Evolutionary conservation across 1,140 invertebrate species (phyloP).

Genomic region (Drosophila takahashii): DNA sequence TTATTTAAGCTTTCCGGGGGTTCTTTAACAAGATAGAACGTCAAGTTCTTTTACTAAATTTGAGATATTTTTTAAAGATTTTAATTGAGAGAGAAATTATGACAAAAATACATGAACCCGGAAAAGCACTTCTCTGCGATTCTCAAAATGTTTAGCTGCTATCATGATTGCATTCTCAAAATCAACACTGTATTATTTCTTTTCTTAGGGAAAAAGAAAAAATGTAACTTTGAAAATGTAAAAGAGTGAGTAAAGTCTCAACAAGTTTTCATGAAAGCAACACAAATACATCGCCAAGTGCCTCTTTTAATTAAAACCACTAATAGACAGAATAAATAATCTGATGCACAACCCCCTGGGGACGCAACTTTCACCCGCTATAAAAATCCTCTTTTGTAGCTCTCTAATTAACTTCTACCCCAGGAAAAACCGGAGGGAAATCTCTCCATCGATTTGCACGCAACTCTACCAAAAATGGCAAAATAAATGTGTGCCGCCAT

Average conservation of each 20-base stretch:
- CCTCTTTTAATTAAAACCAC: constrained; percentile 22
- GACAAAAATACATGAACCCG: too few relatives aligned
- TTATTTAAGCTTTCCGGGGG: background rate
- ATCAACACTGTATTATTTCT: too few relatives aligned
- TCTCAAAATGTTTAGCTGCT: background rate
- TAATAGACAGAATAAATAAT: constrained; percentile 9
- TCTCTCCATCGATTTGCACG: constrained; percentile 42
- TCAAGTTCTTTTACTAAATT: background rate
- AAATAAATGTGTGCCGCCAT: constrained; percentile 28
- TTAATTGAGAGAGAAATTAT: too few relatives aligned
- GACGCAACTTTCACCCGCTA: constrained; percentile 34
- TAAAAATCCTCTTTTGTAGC: constrained; percentile 10
- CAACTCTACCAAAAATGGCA: constrained; percentile 35
- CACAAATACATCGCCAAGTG: background rate
- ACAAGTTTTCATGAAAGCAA: background rate
- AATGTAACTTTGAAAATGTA: background rate
- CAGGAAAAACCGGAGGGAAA: constrained; percentile 19
- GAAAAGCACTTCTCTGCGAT: background rate
- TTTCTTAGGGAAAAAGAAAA: background rate
- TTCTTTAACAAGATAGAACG: background rate
- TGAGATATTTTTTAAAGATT: too few relatives aligned
- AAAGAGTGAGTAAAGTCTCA: background rate
- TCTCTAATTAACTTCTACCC: constrained; percentile 38
- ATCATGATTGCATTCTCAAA: too few relatives aligned
- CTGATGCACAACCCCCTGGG: constrained; percentile 16